Evolutionary conservation across 2,888 invertebrate genomes (phyloP).

Genomic region (Agonum fuliginosum): DNA sequence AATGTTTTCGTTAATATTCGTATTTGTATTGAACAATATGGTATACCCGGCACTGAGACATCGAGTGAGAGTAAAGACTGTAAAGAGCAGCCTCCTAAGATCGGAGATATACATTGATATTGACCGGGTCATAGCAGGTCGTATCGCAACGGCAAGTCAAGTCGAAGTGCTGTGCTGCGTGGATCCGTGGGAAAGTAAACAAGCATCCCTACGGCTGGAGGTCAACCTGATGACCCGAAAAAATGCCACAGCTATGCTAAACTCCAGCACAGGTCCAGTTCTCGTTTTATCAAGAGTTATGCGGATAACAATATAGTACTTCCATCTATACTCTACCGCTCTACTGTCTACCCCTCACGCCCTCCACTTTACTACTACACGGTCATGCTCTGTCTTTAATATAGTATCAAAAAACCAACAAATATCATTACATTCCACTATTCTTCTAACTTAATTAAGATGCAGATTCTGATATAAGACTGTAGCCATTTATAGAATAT

Average conservation of each 20-base stretch:
- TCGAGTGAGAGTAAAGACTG: conserved; percentile 39
- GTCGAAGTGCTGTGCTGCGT: conserved; percentile 70
- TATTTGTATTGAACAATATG: too few relatives aligned
- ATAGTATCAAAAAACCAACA: too few relatives aligned
- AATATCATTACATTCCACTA: too few relatives aligned
- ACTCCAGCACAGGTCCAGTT: conserved; percentile 52
- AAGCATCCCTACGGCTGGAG: conserved; percentile 73
- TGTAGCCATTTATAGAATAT: too few relatives aligned
- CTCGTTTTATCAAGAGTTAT: conserved; percentile 53
- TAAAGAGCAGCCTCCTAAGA: conserved; percentile 41
- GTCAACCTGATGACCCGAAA: conserved; percentile 72
- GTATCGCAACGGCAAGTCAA: conserved; percentile 49
- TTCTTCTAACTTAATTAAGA: too few relatives aligned
- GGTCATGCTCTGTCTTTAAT: too few relatives aligned
- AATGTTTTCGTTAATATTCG: too few relatives aligned
- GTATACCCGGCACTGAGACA: too few relatives aligned
- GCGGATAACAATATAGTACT: conserved; percentile 43
- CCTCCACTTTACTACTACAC: too few relatives aligned
- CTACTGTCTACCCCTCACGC: too few relatives aligned
- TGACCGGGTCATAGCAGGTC: conserved; percentile 48
- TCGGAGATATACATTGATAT: conserved; percentile 47
- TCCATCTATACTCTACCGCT: neutral
- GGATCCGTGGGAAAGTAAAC: conserved; percentile 74
- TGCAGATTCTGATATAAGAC: too few relatives aligned
- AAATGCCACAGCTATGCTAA: conserved; percentile 64